Base-by-base conservation (phyloP, 2,113 vertebrate genomes). In the Thalassarche chlororhynchos region DNA sequence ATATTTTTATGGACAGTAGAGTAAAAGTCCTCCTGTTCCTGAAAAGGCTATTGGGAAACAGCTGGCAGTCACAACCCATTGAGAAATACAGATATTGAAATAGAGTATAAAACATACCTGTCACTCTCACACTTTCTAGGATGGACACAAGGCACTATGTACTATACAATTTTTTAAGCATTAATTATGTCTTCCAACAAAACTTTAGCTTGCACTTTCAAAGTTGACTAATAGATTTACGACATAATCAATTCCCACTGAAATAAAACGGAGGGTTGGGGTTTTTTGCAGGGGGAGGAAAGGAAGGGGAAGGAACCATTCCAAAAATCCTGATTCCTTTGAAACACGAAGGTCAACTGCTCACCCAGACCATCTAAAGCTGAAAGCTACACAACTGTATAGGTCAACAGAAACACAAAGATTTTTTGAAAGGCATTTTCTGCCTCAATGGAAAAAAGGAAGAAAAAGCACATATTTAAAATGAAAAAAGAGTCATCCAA, bases 11-110 rank as follows among this genome's bases (percentile, higher is more conserved):
- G 94, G 88, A 81, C 65, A 89, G 84, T 47, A 72, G 64, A 78
- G 95, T 92, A 96, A 97, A 95, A 97, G 68, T 62, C 65, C 68
- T 96, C 70, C 66, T 94, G 92, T 31, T 96, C 62, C 57, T 93
- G 95, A 64, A 88, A 87, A 77, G 93, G 46, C 84, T 49, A 5
- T 69, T 88, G 81, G 77, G 61, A 89, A 90, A 54, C 57, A 87
- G 85, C 49, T 90, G 87, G 60, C 84, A 90, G 40, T 51, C 82
- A 29, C 31, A 91, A 93, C n/a, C 82, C 87, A 76, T 18, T 52
- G 32, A 95, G 25, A 89, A 74, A 55, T 44, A 77, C 23, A 90
- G 40, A 65, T 85, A 71, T 49, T 72, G 78, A 93, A 87, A 61
- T 13, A 38, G 14, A 64, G n/a, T 14, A 44, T 65, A 82, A 95